Base-by-base conservation (phyloP, 2,113 vertebrate genomes). In the Corydoras sp. region DNA sequence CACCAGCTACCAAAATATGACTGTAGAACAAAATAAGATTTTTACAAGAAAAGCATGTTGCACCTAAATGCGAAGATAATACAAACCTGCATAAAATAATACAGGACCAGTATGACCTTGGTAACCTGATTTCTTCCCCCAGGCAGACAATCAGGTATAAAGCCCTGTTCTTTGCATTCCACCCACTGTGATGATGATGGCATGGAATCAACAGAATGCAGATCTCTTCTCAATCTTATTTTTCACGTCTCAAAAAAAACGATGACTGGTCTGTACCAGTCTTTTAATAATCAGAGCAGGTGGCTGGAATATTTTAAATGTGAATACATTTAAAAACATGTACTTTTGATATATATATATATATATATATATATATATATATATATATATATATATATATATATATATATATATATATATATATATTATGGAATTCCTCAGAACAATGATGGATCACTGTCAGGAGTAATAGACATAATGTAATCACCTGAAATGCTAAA, bases 151-250 rank as follows among this genome's bases (percentile, higher is more conserved):
- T 30, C 14, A 11, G 5, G 49, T 58, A 58, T 10, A 72, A 29
- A 62, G 58, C 13, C 24, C 64, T 67, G 75, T 77, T 66, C 76
- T 84, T 80, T 68, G 77, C 76, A 83, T 85, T 79, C 85, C 54
- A 1, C 60, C 69, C 50, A 10, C 10, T 3, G 8, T 67, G 72
- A 75, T 73, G 76, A 78, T 11, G 74, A 61, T 69, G 64, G 55
- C 72, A 78, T 58, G 71, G 69, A 82, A 81, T 77, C 53, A 54
- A 77, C 76, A 78, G 71, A 14, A 61, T 58, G 51, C 11, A 81
- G 78, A 71, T 62, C 62, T 18, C 48, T 80, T 71, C 65, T 65
- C 58, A 68, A 63, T 78, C 13, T 10, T 58, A 51, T 65, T 24
- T 76, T 60, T 29, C 65, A 80, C 64, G 13, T 68, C 75, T 59